phyloP scores from a whole-genome alignment of 2,888 invertebrate species.

The Andrena trimmerana region DNA sequence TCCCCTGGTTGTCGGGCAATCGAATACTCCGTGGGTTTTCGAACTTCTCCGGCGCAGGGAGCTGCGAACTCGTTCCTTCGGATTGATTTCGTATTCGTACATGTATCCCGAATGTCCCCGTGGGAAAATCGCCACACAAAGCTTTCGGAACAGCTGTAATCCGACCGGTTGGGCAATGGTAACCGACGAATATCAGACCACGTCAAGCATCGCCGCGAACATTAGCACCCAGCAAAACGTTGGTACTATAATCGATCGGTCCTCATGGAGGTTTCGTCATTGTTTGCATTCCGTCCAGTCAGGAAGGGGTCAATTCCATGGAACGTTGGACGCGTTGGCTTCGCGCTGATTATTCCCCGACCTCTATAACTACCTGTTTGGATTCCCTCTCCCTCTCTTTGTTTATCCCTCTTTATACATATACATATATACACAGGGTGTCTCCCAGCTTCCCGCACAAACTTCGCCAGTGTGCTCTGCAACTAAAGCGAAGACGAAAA shows the following conservation, averaged over 20 bases:
- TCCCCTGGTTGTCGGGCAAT: not conserved
- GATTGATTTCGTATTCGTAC: slow-evolving; percentile 19
- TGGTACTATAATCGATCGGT: slow-evolving; percentile 76
- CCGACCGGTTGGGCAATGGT: slow-evolving; percentile 41
- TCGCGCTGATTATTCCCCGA: slow-evolving; percentile 76
- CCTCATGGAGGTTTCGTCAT: slow-evolving; percentile 73
- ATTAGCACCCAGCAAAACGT: slow-evolving; percentile 66
- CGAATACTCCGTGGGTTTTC: not conserved
- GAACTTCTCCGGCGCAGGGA: not conserved
- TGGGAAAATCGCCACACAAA: slow-evolving; percentile 50
- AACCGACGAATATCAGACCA: slow-evolving; percentile 61
- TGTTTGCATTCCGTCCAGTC: slow-evolving; percentile 76
- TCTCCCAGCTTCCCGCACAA: too few species aligned
- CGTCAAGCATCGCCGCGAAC: slow-evolving; percentile 66
- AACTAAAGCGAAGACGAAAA: too few species aligned
- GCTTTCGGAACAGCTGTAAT: slow-evolving; percentile 55
- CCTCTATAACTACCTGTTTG: slow-evolving; percentile 64
- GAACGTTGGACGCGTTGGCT: slow-evolving; percentile 63
- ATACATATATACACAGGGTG: too few species aligned
- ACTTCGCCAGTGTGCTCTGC: too few species aligned
- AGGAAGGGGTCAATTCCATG: slow-evolving; percentile 71
- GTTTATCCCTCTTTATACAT: too few species aligned
- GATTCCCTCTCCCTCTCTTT: slow-evolving; percentile 17
- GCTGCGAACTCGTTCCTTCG: not conserved
- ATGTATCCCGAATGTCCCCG: slow-evolving; percentile 15